These are phyloP conservation scores for Conistra vaccinii DNA, from an alignment of 2,888 invertebrate species.

Conservation along the genomic window DNA sequence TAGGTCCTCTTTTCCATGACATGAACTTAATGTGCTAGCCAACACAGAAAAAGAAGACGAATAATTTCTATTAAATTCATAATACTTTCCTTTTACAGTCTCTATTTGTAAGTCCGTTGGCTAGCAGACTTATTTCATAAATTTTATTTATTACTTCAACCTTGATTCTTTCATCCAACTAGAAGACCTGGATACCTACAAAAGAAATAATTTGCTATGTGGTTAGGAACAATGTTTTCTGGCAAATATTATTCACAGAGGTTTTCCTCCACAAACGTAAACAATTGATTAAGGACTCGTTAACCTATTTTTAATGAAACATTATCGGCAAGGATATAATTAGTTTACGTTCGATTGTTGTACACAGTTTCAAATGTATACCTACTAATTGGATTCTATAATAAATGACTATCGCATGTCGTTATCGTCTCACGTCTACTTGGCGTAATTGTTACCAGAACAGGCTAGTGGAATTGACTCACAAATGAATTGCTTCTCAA, in stretches of 20 bases:
- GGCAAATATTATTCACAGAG: constrained; percentile 46
- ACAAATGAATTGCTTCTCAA: constrained; percentile 46
- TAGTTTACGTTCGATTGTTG: constrained; percentile 47
- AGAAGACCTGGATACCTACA: constrained; percentile 9
- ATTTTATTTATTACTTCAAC: background rate
- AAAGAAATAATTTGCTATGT: constrained; percentile 31
- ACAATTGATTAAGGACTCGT: constrained; percentile 77
- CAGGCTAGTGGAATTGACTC: constrained; percentile 34
- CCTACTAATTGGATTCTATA: constrained; percentile 61
- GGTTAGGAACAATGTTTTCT: constrained; percentile 45
- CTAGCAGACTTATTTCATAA: background rate
- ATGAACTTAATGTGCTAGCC: background rate
- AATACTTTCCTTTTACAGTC: background rate
- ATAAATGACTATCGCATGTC: constrained; percentile 47
- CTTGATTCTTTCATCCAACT: background rate
- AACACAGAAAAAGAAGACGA: background rate
- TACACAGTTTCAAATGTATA: constrained; percentile 45
- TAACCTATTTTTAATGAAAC: constrained; percentile 68
- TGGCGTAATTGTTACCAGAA: constrained; percentile 37
- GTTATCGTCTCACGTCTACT: constrained; percentile 47
- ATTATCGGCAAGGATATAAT: constrained; percentile 63
- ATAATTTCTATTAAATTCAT: background rate
- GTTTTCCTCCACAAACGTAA: constrained; percentile 78
- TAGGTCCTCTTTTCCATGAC: background rate
- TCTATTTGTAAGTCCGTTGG: background rate